phyloP scores from a whole-genome alignment of 2,797 vertebrate species.

The Fringilla coelebs region DNA sequence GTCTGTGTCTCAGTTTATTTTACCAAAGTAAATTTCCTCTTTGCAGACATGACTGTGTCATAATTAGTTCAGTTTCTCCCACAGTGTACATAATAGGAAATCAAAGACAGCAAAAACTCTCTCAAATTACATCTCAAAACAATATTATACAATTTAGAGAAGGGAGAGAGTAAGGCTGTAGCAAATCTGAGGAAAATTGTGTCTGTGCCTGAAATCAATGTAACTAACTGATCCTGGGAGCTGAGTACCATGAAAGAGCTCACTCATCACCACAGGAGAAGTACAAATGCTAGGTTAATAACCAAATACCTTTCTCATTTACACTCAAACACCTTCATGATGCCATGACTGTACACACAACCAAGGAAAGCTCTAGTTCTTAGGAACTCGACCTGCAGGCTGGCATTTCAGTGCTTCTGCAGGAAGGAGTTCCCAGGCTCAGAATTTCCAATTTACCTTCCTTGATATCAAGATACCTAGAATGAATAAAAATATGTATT shows the following conservation, averaged over 20 bases:
- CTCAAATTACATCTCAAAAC: background rate
- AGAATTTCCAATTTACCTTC: background rate
- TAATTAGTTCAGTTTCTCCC: background rate
- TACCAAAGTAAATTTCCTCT: background rate
- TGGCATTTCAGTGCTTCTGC: background rate
- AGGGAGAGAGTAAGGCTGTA: background rate
- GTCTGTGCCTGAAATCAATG: background rate
- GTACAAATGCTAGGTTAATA: background rate
- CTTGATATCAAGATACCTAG: background rate
- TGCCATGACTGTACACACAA: background rate
- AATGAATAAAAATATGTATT: background rate
- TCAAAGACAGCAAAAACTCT: background rate
- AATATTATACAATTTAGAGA: background rate
- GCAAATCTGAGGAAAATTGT: background rate
- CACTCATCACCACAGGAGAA: background rate
- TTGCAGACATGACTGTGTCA: background rate
- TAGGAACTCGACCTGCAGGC: fast-evolving
- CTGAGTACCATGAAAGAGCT: background rate
- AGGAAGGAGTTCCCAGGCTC: background rate
- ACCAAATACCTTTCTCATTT: background rate
- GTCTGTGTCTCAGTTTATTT: background rate
- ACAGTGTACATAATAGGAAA: background rate
- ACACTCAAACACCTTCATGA: background rate
- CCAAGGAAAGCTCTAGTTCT: background rate
- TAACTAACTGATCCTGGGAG: background rate